A percentile compares a stretch with the other conserved stretches of the same genome.
Evolutionary conservation across 1,140 invertebrate species (phyloP).

Genomic region (Aleiodes sp.): DNA sequence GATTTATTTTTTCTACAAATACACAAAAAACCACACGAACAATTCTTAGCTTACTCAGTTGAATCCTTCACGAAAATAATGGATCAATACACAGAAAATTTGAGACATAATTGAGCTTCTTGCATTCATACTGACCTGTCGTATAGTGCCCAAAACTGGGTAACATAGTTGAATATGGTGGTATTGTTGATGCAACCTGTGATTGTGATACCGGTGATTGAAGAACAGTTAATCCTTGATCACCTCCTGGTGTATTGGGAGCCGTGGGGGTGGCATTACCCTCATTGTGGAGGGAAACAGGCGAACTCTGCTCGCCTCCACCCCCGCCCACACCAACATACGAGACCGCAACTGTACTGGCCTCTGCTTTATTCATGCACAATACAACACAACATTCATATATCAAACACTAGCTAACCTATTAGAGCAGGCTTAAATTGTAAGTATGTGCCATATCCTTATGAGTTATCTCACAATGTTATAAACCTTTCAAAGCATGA

Average conservation of each 20-base stretch:
- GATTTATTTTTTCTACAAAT: too few relatives aligned
- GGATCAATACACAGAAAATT: neutral
- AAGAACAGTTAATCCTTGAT: slow-evolving; percentile 67
- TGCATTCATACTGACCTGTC: slow-evolving; percentile 70
- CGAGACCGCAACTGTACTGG: slow-evolving; percentile 68
- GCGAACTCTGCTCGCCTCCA: slow-evolving; percentile 68
- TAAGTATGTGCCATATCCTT: slow-evolving; percentile 10
- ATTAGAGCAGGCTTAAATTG: slow-evolving; percentile 36
- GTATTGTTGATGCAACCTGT: slow-evolving; percentile 63
- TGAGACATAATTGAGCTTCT: neutral
- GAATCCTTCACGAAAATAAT: too few relatives aligned
- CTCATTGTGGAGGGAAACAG: slow-evolving; percentile 70
- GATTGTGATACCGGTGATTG: slow-evolving; percentile 67
- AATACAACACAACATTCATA: slow-evolving; percentile 57
- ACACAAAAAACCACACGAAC: too few relatives aligned
- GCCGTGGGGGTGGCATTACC: slow-evolving; percentile 66
- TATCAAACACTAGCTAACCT: slow-evolving; percentile 54
- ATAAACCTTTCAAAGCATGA: too few relatives aligned
- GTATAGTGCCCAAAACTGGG: slow-evolving; percentile 78
- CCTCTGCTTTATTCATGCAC: slow-evolving; percentile 56
- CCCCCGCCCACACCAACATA: slow-evolving; percentile 66
- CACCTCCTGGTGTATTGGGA: slow-evolving; percentile 64
- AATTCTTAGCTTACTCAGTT: too few relatives aligned
- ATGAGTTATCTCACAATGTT: neutral
- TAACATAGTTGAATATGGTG: slow-evolving; percentile 72